Conservation (phyloP, 2,888 invertebrate species). For the Platypus cylindrus region DNA sequence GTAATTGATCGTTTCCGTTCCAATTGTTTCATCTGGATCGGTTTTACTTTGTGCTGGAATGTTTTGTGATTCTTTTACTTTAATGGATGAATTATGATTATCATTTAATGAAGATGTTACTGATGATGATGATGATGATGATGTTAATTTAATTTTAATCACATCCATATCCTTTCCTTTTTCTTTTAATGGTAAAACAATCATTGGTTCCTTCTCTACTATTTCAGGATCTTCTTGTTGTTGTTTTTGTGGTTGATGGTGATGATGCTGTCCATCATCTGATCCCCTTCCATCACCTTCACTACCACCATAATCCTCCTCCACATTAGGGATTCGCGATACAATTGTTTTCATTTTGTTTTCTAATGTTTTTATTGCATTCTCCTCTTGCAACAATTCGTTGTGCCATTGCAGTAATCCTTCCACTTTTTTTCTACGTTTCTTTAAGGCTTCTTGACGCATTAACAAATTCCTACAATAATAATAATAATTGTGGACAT, state of each 20-base stretch:
- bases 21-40: conserved; percentile 5
- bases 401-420: conserved; percentile 42
- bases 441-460: conserved; percentile 37
- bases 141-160: no score
- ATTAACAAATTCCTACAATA: conserved; percentile 33
- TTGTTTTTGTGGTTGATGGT: no score
- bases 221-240: no score
- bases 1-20: conserved; percentile 15
- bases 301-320: conserved; percentile 4
- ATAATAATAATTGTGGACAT: no score
- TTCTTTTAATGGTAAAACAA: no score
- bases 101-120: no score
- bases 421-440: conserved; percentile 38
- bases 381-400: conserved; percentile 41
- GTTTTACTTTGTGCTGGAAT: conserved; percentile 10
- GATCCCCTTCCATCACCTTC: conserved; percentile 8
- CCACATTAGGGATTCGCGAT: conserved; percentile 21
- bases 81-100: no score
- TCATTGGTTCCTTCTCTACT: no score
- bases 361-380: conserved; percentile 38
- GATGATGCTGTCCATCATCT: no score
- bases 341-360: conserved; percentile 30
- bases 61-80: no score
- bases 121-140: no score
- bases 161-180: no score